These are phyloP conservation scores for Choristoneura rosaceana DNA, from an alignment of 2,888 invertebrate genomes.

Conservation along the genomic window DNA sequence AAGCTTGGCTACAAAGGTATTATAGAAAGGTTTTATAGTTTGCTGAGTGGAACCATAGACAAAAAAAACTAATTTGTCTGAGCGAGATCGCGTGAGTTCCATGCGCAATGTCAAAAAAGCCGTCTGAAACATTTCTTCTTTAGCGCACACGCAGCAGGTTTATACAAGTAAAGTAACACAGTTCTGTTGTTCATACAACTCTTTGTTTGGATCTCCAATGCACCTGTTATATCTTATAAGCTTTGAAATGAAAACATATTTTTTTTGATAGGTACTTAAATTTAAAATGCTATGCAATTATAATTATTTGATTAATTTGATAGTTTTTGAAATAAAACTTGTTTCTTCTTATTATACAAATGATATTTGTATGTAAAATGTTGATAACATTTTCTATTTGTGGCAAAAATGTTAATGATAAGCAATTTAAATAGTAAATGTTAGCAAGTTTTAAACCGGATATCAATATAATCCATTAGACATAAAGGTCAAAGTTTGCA, in stretches of 20 bases:
- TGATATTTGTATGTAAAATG: neutral
- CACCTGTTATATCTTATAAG: neutral
- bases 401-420: slow-evolving; percentile 23
- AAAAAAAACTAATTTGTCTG: neutral
- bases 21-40: neutral
- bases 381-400: slow-evolving; percentile 20
- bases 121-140: neutral
- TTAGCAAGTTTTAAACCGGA: slow-evolving; percentile 37
- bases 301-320: neutral
- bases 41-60: neutral
- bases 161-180: neutral
- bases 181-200: neutral
- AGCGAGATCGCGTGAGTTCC: neutral
- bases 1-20: too few relatives aligned
- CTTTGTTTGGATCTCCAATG: neutral
- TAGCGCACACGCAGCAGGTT: neutral
- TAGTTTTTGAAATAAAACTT: slow-evolving; percentile 21
- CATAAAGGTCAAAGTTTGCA: slow-evolving; percentile 7
- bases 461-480: slow-evolving; percentile 8
- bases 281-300: neutral
- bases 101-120: neutral
- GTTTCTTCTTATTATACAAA: slow-evolving; percentile 18
- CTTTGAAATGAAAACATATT: neutral
- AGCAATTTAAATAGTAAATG: slow-evolving; percentile 37
- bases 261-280: neutral